Evolutionary conservation across 2,888 invertebrate genomes (phyloP).

Genomic region (Metacarcinus magister): DNA sequence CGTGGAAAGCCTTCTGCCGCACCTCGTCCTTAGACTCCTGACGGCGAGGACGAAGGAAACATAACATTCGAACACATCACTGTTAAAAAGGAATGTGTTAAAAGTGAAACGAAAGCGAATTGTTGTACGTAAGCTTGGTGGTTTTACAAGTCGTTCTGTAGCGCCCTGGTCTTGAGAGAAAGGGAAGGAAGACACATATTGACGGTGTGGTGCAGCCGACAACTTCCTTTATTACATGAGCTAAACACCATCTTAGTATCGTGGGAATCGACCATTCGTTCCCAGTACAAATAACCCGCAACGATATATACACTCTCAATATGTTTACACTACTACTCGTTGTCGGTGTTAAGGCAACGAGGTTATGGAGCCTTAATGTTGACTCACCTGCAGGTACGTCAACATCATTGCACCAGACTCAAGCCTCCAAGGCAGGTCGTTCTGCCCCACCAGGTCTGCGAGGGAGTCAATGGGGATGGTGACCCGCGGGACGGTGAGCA

Average conservation of each 20-base stretch:
- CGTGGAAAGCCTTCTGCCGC: conserved; percentile 33
- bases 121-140: too few relatives aligned
- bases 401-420: conserved; percentile 70
- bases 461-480: conserved; percentile 75
- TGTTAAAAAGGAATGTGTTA: not conserved
- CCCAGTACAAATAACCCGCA: too few relatives aligned
- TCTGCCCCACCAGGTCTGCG: conserved; percentile 67
- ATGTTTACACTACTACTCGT: too few relatives aligned
- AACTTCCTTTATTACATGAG: too few relatives aligned
- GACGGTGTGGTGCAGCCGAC: too few relatives aligned
- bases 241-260: too few relatives aligned
- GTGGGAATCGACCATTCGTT: too few relatives aligned
- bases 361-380: not conserved
- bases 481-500: conserved; percentile 78
- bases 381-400: not conserved
- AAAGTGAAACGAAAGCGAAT: not conserved
- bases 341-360: too few relatives aligned
- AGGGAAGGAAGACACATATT: too few relatives aligned
- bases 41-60: not conserved
- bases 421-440: conserved; percentile 65
- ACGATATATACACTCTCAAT: too few relatives aligned
- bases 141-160: too few relatives aligned
- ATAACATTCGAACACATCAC: not conserved
- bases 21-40: conserved; percentile 68
- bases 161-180: too few relatives aligned